A percentile compares a stretch with the other conserved stretches of the same genome.
Conservation (phyloP, 2,888 invertebrate species). For the Hirtodrosophila histrioides region DNA sequence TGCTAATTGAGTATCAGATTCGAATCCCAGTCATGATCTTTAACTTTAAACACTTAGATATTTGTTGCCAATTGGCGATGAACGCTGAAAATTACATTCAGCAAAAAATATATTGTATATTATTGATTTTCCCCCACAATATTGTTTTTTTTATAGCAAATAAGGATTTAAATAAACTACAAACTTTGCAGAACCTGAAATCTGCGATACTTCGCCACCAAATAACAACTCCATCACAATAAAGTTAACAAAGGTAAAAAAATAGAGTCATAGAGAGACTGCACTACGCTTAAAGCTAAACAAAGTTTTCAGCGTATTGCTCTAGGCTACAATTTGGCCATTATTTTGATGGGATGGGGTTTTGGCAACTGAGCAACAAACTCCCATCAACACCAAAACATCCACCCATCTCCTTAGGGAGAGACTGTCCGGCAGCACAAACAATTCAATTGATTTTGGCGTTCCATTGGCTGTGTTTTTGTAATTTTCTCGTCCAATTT, state of each 20-base stretch:
- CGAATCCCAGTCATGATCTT: too few species aligned
- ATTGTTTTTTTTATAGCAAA: too few species aligned
- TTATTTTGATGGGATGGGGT: neutral
- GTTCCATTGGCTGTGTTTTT: slow-evolving; percentile 42
- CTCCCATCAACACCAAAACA: neutral
- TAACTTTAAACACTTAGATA: too few species aligned
- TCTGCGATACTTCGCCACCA: neutral
- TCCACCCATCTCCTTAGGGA: neutral
- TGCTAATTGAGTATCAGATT: too few species aligned
- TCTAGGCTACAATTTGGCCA: slow-evolving; percentile 25
- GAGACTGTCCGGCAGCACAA: slow-evolving; percentile 3
- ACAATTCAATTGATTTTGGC: slow-evolving; percentile 47
- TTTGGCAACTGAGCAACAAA: slow-evolving; percentile 3
- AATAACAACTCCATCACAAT: neutral
- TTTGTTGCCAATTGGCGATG: too few species aligned
- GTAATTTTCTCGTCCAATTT: slow-evolving; percentile 43
- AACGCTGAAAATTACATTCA: too few species aligned
- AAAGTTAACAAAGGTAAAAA: slow-evolving; percentile 8
- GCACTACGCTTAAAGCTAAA: slow-evolving; percentile 6
- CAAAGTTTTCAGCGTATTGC: slow-evolving; percentile 15
- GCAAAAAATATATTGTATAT: too few species aligned
- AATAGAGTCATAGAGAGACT: neutral
- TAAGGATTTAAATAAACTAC: too few species aligned
- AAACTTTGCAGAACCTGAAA: too few species aligned
- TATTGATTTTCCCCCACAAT: too few species aligned